Base-by-base conservation (phyloP, 1,140 invertebrate genomes). In the Palaemon carinicauda region DNA sequence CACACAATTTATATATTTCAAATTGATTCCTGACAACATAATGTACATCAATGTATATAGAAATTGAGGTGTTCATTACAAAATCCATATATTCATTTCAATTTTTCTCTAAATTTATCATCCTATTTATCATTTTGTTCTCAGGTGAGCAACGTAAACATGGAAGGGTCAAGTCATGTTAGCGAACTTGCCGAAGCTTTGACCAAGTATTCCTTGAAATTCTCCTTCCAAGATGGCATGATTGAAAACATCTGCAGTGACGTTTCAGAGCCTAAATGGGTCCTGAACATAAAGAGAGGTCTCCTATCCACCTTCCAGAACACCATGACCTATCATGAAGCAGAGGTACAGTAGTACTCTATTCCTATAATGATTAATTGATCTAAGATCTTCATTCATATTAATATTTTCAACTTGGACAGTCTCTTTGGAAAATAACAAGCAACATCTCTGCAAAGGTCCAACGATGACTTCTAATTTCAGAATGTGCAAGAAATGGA, bases 281-380 rank as follows among this genome's bases (percentile, higher is more conserved):
- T 90, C 14, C 89, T 92, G 50, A 93, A 93, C 90, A 91, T 93
- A 87, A 93, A 93, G 90, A 89, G 92, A 54, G 92, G 91, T 74
- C 90, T 93, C 12, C 89, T 93, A 14, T 92, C 92, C 2, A 90
- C 92, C 12, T 91, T 93, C 90, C 92, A 93, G 89, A 92, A 92
- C 89, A 90, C 91, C 77, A 69, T 82, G 79, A 87, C 77, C 14
- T 9, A 54, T 10, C 41, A 14, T 9, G 84, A 53, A 1, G 21
- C 14, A 3, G 29, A 80, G 83, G 83, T 86, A 80, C 12, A 12
- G 12, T 9, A 9, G 12, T 41, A 9, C 7, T 41, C 12, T 41
- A 12, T 9, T 5, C 12, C 12, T 41, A 41, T 4, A 41, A 41
- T 41, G 0, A 5, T 41, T 12, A 41, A 5, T 9, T 41, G 0